Conservation (phyloP, 2,797 vertebrate species). For the Varecia variegata region DNA sequence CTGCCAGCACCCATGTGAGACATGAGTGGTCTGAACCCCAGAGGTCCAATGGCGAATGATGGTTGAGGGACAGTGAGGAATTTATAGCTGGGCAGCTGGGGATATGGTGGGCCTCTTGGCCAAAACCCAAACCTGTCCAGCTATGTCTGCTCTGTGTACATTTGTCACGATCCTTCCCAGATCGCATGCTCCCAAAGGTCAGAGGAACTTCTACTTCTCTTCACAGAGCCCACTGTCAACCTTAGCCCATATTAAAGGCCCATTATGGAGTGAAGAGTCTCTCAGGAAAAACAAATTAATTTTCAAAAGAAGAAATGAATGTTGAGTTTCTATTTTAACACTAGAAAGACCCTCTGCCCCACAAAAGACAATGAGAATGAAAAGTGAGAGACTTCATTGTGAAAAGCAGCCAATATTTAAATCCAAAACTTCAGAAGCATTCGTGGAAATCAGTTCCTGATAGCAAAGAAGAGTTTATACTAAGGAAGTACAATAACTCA, state of each 20-base stretch:
- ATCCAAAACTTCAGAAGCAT: background rate
- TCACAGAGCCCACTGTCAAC: background rate
- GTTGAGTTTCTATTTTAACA: constrained; percentile 27
- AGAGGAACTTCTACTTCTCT: background rate
- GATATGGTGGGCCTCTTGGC: background rate
- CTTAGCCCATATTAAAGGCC: background rate
- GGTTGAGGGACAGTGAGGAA: background rate
- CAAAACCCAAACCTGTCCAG: background rate
- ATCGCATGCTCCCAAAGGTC: background rate
- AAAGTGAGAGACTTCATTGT: background rate
- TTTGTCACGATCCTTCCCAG: background rate
- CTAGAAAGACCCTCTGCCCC: background rate
- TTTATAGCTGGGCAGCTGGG: background rate
- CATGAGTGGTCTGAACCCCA: background rate
- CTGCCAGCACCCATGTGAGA: background rate
- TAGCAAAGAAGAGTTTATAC: constrained; percentile 20
- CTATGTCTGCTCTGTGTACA: background rate
- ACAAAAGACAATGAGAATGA: background rate
- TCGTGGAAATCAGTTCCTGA: background rate
- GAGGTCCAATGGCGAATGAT: background rate
- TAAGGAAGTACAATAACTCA: background rate
- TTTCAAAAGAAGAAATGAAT: background rate
- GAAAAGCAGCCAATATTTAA: constrained; percentile 40
- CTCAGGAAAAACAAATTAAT: background rate
- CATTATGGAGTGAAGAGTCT: background rate